Evolutionary conservation across 2,797 vertebrate species (phyloP).

Genomic region (Cyclopterus lumpus): DNA sequence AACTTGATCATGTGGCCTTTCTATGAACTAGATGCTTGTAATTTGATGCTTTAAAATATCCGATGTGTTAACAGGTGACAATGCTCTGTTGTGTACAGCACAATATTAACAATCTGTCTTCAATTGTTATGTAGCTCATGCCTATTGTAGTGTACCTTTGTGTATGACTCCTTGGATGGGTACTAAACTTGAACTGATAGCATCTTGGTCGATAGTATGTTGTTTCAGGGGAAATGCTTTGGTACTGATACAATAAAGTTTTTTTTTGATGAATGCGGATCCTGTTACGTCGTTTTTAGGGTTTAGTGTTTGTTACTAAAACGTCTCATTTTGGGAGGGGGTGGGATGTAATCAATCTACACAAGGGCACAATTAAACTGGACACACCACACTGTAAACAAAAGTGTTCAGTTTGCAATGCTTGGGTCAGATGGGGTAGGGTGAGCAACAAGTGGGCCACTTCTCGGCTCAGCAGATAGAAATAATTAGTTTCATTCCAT

Average conservation of each 20-base stretch:
- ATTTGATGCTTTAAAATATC: slow-evolving; percentile 18
- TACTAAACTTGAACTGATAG: slow-evolving; percentile 21
- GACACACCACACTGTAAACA: neutral
- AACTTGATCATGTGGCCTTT: slow-evolving; percentile 4
- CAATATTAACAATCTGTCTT: neutral
- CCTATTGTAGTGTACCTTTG: slow-evolving; percentile 1
- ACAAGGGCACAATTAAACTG: neutral
- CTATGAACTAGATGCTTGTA: slow-evolving; percentile 12
- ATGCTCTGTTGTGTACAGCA: slow-evolving; percentile 18
- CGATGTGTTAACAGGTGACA: neutral
- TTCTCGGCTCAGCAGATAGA: neutral
- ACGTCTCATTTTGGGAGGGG: slow-evolving; percentile 10
- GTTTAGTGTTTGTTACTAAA: slow-evolving; percentile 8
- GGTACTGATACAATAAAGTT: slow-evolving; percentile 74
- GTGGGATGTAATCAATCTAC: slow-evolving; percentile 27
- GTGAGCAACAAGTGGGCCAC: neutral
- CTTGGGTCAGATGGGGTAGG: neutral
- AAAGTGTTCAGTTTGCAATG: neutral
- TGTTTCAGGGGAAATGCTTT: slow-evolving; percentile 60
- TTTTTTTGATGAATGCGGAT: slow-evolving; percentile 56
- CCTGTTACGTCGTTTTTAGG: slow-evolving; percentile 34
- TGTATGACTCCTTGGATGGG: slow-evolving; percentile 7
- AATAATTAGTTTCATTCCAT: neutral
- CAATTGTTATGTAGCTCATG: neutral
- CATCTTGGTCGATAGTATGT: slow-evolving; percentile 50